Percentiles rank a stretch among this genome's conserved stretches.
Evolutionary conservation across 2,797 vertebrate genomes (phyloP).

Genomic region (Vipera latastei): DNA sequence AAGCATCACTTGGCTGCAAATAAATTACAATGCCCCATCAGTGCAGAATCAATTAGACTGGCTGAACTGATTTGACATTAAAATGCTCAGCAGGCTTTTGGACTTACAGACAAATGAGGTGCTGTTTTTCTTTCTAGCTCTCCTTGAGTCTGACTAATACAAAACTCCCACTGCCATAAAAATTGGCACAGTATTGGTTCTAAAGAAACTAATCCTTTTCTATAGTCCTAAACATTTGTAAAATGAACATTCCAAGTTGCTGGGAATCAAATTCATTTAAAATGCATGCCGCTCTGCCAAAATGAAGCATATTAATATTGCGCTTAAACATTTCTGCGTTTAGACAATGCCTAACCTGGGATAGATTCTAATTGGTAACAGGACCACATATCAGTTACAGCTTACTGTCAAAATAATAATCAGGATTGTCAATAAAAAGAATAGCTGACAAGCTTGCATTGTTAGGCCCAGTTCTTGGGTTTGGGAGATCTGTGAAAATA

Average conservation of each 20-base stretch:
- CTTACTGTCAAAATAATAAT: neutral
- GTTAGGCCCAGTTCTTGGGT: neutral
- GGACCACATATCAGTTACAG: neutral
- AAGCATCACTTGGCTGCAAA: constrained; percentile 5
- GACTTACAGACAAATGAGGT: constrained; percentile 28
- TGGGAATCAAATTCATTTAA: neutral
- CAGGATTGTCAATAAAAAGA: neutral
- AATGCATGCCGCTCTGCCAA: neutral
- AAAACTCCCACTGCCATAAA: neutral
- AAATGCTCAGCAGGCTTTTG: constrained; percentile 28
- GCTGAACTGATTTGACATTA: constrained; percentile 25
- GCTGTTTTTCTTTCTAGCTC: constrained; percentile 28
- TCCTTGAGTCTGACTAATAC: constrained; percentile 31
- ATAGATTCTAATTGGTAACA: neutral
- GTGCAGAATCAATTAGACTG: constrained; percentile 42
- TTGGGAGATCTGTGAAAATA: neutral
- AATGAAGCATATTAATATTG: neutral
- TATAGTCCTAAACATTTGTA: neutral
- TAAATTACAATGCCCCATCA: constrained; percentile 23
- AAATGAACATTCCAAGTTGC: neutral
- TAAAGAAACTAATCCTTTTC: neutral
- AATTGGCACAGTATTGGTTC: neutral
- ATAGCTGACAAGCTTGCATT: neutral
- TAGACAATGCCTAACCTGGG: neutral
- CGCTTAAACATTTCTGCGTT: neutral